Evolutionary conservation across 2,797 vertebrate genomes (phyloP), one percentile per base, ranked within the genome.

Genomic region (Hypotaenidia okinawae): DNA sequence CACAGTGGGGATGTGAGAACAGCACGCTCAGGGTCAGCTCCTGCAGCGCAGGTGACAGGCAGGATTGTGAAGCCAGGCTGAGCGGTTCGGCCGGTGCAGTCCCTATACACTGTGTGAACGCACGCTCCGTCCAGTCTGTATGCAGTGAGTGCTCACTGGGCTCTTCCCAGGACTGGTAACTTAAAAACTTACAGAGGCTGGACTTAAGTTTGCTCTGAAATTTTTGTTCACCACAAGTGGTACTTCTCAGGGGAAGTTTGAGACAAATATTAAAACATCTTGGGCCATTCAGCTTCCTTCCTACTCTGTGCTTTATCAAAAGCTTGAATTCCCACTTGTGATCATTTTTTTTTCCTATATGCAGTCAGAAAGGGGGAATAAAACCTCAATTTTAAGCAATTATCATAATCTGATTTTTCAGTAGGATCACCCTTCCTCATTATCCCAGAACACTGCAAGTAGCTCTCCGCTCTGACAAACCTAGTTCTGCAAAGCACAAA

Each of bases 351-450:
- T 33, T 2, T 49, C 27, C 61, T 86, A 33, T 62, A 30, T 30
- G 30, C 61, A 76, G 33, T 18, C 15, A 70, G 61, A 91, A 84
- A 19, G 37, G 63, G 16, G 61, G 32, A 51, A 78, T 24, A 83
- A 95, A 89, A 3, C 2, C 13, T 74, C n/a, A 11, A 35, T 72
- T 58, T 76, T 35, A 64, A 86, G 47, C 57, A 61, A 68, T 61
- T 77, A 79, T 67, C n/a, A n/a, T 73, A 66, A 93, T 85, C 16
- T 33, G 47, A 85, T 90, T 93, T 91, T 72, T 75, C 75, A 81
- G 58, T 80, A 90, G 96, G 64, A 82, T 89, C 39, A 61, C 54
- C 61, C 57, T 95, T 91, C 64, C 63, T 91, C 47, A 57, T 94
- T 79, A 90, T 57, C 76, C 55, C 66, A 28, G 81, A 88, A 33